A percentile compares a stretch with the other conserved stretches of the same genome.
Conservation (phyloP, 2,888 invertebrate genomes). For the Drosophila lacicola region DNA sequence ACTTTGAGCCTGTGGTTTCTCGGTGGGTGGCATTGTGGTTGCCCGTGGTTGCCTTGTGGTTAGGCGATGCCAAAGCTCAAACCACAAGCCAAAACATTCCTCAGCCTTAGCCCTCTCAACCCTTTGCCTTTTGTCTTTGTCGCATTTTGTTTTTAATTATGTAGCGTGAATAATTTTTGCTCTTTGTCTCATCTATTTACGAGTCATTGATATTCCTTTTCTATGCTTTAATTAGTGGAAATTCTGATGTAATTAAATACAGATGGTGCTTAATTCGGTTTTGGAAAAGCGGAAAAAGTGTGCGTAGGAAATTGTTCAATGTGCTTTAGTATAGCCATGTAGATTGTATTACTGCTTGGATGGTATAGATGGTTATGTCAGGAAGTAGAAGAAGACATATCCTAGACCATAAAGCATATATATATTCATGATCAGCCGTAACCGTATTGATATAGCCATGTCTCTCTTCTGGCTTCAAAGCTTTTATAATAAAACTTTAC, state of each 20-base stretch:
- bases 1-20: constrained; percentile 52
- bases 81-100: constrained; percentile 4
- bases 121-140: constrained; percentile 44
- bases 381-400: too few species aligned
- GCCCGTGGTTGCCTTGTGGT: constrained; percentile 40
- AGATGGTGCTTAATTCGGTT: constrained; percentile 15
- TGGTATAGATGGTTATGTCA: too few species aligned
- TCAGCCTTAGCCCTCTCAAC: constrained; percentile 23
- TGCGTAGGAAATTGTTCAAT: background rate
- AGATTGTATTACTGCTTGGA: too few species aligned
- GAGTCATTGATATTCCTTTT: constrained; percentile 68
- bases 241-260: constrained; percentile 46
- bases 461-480: too few species aligned
- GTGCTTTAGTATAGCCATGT: background rate
- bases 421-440: too few species aligned
- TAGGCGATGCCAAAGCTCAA: constrained; percentile 43
- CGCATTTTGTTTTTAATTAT: constrained; percentile 80
- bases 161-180: constrained; percentile 79
- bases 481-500: too few species aligned
- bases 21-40: constrained; percentile 7
- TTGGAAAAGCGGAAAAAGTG: background rate
- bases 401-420: too few species aligned
- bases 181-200: constrained; percentile 52
- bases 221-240: constrained; percentile 51
- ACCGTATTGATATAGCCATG: too few species aligned